Base-by-base conservation (phyloP, 2,888 invertebrate species). In the Drosophila quinaria region DNA sequence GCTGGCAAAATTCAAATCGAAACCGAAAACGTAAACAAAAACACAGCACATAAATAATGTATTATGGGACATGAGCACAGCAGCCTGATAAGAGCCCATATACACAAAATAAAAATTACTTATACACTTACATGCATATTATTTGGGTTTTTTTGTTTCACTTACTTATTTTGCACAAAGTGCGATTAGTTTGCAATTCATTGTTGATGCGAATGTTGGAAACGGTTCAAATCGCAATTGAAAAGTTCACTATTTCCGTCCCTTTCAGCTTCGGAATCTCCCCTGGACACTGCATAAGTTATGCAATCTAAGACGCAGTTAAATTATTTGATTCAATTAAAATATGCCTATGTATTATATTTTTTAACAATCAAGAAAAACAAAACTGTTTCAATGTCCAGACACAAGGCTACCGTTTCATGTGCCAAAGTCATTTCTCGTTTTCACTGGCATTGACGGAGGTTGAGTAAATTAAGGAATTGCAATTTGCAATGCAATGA, bases 231-330 rank as follows among this genome's bases (percentile, higher is more conserved):
- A 78, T 65, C 80, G 80, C 68, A 70, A 78, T 71, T 75, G 60
- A 74, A 68, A 52, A 63, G 73, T 52, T 77, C 74, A 51, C 33
- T 31, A 2, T 35, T 37, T n/a, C 55, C 22, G 11, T 22, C 17
- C 49, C 22, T n/a, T 22, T 15, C 22, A 37, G 3, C 47, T 31
- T 17, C 13, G 52, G 41, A 62, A 62, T 64, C 64, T 19, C 39
- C 22, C 39, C 25, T 17, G 17, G 44, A 58, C 60, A 65, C 50
- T 58, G 63, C 74, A 70, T 54, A 64, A 44, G 61, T 84, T 87
- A 74, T 76, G 86, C 85, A 89, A 87, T 68, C 74, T 76, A 77
- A 80, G 86, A 78, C 88, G 90, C 82, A 88, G 72, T 87, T 67
- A 44, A 51, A 50, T 52, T 59, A 54, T 77, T 74, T 65, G 54